These are phyloP conservation scores for Sarcophaga carnaria DNA, from an alignment of 2,888 invertebrate species.

Conservation along the genomic window DNA sequence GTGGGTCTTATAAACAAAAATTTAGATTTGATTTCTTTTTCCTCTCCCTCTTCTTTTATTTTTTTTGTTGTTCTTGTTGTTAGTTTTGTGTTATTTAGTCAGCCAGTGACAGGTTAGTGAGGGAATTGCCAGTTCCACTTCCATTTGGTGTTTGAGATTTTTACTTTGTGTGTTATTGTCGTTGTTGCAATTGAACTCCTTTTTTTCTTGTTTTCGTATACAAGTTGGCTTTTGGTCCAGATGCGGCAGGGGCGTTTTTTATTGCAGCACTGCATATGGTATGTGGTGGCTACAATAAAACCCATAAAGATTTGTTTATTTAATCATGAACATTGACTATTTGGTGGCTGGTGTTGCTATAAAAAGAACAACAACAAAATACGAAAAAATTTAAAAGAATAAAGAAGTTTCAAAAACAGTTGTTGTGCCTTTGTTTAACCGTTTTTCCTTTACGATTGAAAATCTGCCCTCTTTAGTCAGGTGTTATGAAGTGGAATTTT, in stretches of 20 bases:
- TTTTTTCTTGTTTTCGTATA: not conserved
- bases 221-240: constrained; percentile 34
- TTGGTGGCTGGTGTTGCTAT: constrained; percentile 15
- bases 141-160: constrained; percentile 35
- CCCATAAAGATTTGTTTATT: constrained; percentile 58
- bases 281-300: constrained; percentile 17
- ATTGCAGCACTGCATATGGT: constrained; percentile 4
- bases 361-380: not conserved
- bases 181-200: not conserved
- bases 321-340: constrained; percentile 53
- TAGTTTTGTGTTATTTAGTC: constrained; percentile 18
- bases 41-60: not conserved
- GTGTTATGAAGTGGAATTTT: constrained; percentile 44
- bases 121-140: not conserved
- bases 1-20: constrained; percentile 28
- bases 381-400: too few relatives aligned
- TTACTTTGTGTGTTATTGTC: not conserved
- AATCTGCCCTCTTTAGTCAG: constrained; percentile 30
- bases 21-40: constrained; percentile 15
- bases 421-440: not conserved
- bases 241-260: not conserved
- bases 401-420: too few relatives aligned
- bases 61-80: not conserved
- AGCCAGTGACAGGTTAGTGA: constrained; percentile 26
- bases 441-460: constrained; percentile 6